Conservation (phyloP, 2,888 invertebrate genomes). For the Athalia circularis region DNA sequence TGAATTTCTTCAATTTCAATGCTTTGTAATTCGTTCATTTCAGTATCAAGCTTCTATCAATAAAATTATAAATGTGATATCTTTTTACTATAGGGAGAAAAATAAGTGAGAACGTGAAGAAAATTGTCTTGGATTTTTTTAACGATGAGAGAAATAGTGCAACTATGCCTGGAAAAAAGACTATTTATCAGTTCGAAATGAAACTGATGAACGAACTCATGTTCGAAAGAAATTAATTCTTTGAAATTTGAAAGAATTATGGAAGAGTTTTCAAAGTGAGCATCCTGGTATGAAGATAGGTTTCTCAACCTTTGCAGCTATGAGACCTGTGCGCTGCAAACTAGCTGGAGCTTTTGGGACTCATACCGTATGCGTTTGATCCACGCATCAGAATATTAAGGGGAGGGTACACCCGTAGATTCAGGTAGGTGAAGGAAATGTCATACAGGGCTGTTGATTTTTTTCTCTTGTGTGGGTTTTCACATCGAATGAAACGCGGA, state of each 20-base stretch:
- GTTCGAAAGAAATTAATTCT: slow-evolving; percentile 5
- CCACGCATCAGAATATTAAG: slow-evolving; percentile 35
- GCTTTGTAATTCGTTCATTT: not conserved
- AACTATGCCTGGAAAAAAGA: slow-evolving; percentile 14
- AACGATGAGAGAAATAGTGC: not conserved
- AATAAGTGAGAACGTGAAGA: slow-evolving; percentile 13
- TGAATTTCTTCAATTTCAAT: not conserved
- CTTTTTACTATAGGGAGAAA: not conserved
- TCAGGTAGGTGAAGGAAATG: too few relatives aligned
- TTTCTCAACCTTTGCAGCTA: slow-evolving; percentile 36
- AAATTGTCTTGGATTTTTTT: not conserved
- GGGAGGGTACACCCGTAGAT: too few relatives aligned
- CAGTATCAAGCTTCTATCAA: not conserved
- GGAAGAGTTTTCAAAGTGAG: not conserved
- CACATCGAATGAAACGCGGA: too few relatives aligned
- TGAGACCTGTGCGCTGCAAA: slow-evolving; percentile 32
- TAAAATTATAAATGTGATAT: not conserved
- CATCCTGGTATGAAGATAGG: slow-evolving; percentile 29
- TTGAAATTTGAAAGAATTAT: slow-evolving; percentile 9
- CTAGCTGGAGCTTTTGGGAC: slow-evolving; percentile 14
- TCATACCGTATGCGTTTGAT: slow-evolving; percentile 33
- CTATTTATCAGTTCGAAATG: not conserved
- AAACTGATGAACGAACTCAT: slow-evolving; percentile 7
- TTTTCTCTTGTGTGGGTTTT: too few relatives aligned
- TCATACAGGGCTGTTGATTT: too few relatives aligned